phyloP scores from a whole-genome alignment of 2,888 invertebrate species.

The Galeopsomyia nigrocyanea region DNA sequence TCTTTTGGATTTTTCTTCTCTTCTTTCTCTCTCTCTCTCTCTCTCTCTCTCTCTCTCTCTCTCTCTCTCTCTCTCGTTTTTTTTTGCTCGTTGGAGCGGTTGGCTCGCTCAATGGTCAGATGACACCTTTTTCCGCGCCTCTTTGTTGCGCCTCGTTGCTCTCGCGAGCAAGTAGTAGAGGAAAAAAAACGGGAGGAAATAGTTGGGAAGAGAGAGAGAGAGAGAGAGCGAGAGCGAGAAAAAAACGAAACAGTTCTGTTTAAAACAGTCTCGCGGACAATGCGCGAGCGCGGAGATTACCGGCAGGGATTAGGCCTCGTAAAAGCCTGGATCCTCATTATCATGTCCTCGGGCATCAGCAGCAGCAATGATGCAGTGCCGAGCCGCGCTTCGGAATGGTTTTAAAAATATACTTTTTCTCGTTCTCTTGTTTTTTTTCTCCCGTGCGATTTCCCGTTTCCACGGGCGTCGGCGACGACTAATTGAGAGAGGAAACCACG shows the following conservation, averaged over 20 bases:
- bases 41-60: too few relatives aligned
- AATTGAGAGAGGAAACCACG: conserved; percentile 48
- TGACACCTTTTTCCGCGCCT: too few relatives aligned
- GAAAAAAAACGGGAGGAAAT: conserved; percentile 56
- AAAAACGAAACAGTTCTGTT: conserved; percentile 61
- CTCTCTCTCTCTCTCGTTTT: too few relatives aligned
- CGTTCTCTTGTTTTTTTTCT: too few relatives aligned
- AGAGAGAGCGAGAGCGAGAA: too few relatives aligned
- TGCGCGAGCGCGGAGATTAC: background rate
- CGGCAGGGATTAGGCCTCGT: background rate
- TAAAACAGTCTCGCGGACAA: conserved; percentile 38
- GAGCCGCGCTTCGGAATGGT: background rate
- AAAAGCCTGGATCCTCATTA: background rate
- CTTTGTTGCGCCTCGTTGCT: too few relatives aligned
- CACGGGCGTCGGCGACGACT: conserved; percentile 45
- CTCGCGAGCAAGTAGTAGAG: conserved; percentile 20
- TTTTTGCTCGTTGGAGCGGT: too few relatives aligned
- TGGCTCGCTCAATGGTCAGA: background rate
- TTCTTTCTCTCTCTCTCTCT: too few relatives aligned
- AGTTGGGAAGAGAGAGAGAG: conserved; percentile 62
- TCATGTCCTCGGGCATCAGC: background rate
- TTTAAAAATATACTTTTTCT: conserved; percentile 29
- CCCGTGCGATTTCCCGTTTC: conserved; percentile 49
- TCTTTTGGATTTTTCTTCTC: too few relatives aligned
- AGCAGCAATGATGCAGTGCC: too few relatives aligned